Conservation (phyloP, 2,113 vertebrate species). For the Terrapene triunguis region DNA sequence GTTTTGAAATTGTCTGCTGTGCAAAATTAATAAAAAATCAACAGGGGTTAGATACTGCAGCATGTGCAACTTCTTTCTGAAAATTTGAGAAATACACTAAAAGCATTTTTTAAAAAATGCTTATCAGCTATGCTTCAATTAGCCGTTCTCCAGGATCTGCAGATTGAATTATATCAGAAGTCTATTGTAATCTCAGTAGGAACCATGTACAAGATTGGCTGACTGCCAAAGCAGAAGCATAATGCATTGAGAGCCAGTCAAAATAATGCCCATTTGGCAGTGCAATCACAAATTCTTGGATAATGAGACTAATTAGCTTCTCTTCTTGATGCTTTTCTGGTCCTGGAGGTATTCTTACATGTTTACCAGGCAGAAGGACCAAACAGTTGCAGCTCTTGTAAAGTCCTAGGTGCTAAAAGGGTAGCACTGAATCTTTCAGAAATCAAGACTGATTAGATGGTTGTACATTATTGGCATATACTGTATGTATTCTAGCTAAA, state of each 20-base stretch:
- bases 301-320: constrained; percentile 47
- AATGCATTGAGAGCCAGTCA: constrained; percentile 1
- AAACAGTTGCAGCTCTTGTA: constrained; percentile 4
- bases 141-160: background rate
- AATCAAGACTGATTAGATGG: constrained; percentile 22
- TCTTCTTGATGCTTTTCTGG: constrained; percentile 40
- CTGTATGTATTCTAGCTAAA: background rate
- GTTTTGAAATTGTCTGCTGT: background rate
- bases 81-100: background rate
- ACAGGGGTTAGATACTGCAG: background rate
- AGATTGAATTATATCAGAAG: background rate
- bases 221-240: background rate
- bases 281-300: constrained; percentile 50
- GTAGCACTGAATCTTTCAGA: constrained; percentile 18
- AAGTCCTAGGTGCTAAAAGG: constrained; percentile 30
- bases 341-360: constrained; percentile 18
- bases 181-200: background rate
- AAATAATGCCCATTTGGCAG: constrained; percentile 46
- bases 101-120: background rate
- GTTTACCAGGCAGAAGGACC: constrained; percentile 35
- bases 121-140: background rate
- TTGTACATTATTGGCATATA: background rate
- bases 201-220: background rate
- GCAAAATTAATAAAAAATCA: background rate
- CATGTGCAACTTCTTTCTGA: background rate